Percentiles rank a stretch among this genome's conserved stretches.
Conservation (phyloP, 1,140 invertebrate species). For the Harpegnathos saltator region DNA sequence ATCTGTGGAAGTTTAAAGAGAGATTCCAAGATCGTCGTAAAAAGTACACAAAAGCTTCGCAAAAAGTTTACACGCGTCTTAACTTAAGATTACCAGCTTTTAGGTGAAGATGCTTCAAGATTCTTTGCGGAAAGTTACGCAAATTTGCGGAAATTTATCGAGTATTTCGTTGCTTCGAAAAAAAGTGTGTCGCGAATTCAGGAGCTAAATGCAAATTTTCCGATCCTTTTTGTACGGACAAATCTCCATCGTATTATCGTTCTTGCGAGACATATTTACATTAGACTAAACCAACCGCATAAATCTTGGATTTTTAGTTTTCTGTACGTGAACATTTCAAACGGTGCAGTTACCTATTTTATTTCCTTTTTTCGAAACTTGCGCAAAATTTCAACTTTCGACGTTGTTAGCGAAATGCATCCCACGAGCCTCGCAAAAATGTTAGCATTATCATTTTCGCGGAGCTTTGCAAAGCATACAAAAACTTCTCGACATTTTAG, state of each 20-base stretch:
- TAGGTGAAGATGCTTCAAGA: background rate
- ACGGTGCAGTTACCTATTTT: slow-evolving; percentile 3
- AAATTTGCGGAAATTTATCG: slow-evolving; percentile 4
- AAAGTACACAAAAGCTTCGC: background rate
- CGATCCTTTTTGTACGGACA: too few species aligned
- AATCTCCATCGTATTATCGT: too few species aligned
- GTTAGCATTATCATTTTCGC: slow-evolving; percentile 57
- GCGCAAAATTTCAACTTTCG: slow-evolving; percentile 37
- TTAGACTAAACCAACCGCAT: background rate
- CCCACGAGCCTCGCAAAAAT: slow-evolving; percentile 41
- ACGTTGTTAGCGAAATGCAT: slow-evolving; percentile 44
- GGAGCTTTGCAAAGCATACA: slow-evolving; percentile 47
- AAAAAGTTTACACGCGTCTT: background rate
- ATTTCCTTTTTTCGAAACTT: slow-evolving; percentile 6
- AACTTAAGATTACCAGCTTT: background rate
- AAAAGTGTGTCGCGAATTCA: background rate
- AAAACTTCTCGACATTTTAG: slow-evolving; percentile 56
- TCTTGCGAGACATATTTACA: background rate
- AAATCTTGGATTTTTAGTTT: background rate
- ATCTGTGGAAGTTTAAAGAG: background rate
- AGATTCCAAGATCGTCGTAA: background rate
- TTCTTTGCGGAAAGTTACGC: background rate
- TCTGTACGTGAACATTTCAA: slow-evolving; percentile 18
- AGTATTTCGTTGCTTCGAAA: background rate
- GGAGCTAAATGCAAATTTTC: background rate